A percentile compares a stretch with the other conserved stretches of the same genome.
phyloP scores from a whole-genome alignment of 2,888 invertebrate species.

The Ophraella communa region DNA sequence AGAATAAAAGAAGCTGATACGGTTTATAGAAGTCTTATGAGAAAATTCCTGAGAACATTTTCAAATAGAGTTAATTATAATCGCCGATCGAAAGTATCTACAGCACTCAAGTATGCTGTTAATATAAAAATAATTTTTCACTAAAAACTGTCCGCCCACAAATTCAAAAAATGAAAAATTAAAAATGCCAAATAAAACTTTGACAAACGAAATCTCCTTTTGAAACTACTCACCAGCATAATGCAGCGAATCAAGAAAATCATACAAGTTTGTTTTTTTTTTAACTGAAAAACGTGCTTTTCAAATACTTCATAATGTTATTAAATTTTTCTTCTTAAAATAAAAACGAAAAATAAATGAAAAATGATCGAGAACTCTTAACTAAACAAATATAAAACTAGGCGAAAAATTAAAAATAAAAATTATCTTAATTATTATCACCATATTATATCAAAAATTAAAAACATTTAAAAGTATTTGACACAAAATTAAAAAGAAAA shows the following conservation, averaged over 20 bases:
- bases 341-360: conserved; percentile 9
- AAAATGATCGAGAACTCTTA: conserved; percentile 26
- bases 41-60: neutral
- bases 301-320: conserved; percentile 38
- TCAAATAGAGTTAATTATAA: neutral
- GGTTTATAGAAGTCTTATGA: neutral
- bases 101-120: neutral
- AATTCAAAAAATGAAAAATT: neutral
- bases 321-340: conserved; percentile 18
- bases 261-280: conserved; percentile 23
- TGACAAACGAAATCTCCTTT: conserved; percentile 31
- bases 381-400: conserved; percentile 25
- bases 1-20: neutral
- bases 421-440: conserved; percentile 36
- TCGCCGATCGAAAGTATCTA: neutral
- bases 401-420: conserved; percentile 26
- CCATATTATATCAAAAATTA: conserved; percentile 26
- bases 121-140: neutral
- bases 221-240: conserved; percentile 23
- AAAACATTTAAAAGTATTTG: conserved; percentile 35
- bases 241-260: conserved; percentile 20
- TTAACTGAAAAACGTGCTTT: conserved; percentile 31
- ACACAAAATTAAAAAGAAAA: conserved; percentile 28
- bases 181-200: conserved; percentile 42
- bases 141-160: neutral